Conservation (phyloP, 2,888 invertebrate species). For the Drosophila hawaiiensis region DNA sequence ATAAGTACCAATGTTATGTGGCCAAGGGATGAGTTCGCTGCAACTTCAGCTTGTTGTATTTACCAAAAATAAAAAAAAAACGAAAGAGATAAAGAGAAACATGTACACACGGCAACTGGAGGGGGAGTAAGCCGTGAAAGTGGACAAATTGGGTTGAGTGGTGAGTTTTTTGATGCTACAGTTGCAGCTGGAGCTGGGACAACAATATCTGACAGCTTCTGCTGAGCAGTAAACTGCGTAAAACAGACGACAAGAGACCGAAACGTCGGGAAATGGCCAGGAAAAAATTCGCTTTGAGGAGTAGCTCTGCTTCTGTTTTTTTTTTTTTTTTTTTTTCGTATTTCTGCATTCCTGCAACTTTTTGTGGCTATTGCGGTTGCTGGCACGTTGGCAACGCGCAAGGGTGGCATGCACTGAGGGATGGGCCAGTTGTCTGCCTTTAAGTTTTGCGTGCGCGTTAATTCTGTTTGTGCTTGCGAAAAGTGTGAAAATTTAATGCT, state of each 20-base stretch:
- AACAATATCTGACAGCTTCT: conserved; percentile 54
- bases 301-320: conserved; percentile 18
- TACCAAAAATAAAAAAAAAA: conserved; percentile 16
- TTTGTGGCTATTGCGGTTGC: conserved; percentile 67
- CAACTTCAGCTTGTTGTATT: conserved; percentile 15
- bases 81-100: neutral
- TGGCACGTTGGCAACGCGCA: conserved; percentile 49
- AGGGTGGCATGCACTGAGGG: conserved; percentile 23
- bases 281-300: conserved; percentile 67
- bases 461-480: conserved; percentile 73
- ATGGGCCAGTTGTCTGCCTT: conserved; percentile 47
- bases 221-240: conserved; percentile 45
- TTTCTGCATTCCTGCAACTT: conserved; percentile 75
- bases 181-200: conserved; percentile 18
- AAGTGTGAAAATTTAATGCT: conserved; percentile 77
- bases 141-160: conserved; percentile 12
- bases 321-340: conserved; percentile 46
- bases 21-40: conserved; percentile 40
- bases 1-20: conserved; percentile 59
- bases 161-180: conserved; percentile 25
- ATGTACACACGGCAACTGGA: neutral
- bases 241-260: conserved; percentile 28
- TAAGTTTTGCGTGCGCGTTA: conserved; percentile 66
- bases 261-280: conserved; percentile 34
- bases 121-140: conserved; percentile 21